Evolutionary conservation across 2,113 vertebrate genomes (phyloP), one percentile per base, ranked within the genome.

Genomic region (Perca flavescens): DNA sequence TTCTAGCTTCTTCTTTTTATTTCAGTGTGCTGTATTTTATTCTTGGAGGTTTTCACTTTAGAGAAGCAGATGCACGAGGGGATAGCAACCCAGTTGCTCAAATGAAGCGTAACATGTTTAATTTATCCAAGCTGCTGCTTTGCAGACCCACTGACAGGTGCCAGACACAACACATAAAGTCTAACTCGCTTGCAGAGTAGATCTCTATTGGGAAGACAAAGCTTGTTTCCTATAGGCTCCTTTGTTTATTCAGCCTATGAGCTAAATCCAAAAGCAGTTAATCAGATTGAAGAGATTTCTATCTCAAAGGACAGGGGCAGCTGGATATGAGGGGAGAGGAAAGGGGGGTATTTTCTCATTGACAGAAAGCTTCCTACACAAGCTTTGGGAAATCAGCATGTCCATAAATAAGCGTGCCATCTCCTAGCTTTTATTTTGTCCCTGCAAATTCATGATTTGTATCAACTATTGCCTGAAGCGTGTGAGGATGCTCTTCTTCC

Each of bases 61-160:
- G 22, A 77, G 71, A 84, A 70, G 56, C 22, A 34, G 52, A 57
- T 54, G 56, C 85, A 77, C 8, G 1, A 53, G 74, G 57, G 70
- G 25, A 84, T 70, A 43, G 65, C 77, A 64, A 75, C 80, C 74
- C 65, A 68, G 82, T 81, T 62, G 86, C 78, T 80, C 77, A 93
- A 89, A 91, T 90, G 81, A 88, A 91, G 83, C 72, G 10, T 79
- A 87, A 75, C 79, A 88, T 93, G 91, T 87, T 93, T 90, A 92
- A 93, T 91, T 90, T 89, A 93, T 88, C 79, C 78, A 52, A 62
- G 66, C 79, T 68, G 80, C 81, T 80, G 80, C 82, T 77, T 80
- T 79, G 86, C 86, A 89, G 82, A 86, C 71, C 79, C 53, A 66
- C 74, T 90, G 86, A 92, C 89, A 91, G 88, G 86, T 91, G 90